These are phyloP conservation scores for Fragum sueziense DNA, from an alignment of 2,888 invertebrate species.

Conservation along the genomic window DNA sequence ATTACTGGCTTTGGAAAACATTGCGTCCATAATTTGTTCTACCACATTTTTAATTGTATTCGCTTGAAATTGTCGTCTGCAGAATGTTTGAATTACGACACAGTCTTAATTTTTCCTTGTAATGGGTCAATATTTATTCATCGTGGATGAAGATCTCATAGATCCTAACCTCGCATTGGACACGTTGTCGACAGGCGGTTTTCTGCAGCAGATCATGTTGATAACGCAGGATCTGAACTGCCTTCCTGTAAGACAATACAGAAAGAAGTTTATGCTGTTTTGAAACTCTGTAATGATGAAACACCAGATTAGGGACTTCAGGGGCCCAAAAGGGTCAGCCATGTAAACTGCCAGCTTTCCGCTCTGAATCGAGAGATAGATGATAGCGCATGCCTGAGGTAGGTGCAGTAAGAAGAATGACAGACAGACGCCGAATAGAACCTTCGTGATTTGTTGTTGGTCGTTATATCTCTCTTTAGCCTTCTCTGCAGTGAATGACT, in stretches of 20 bases:
- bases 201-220: not conserved
- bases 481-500: constrained; percentile 1
- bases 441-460: constrained; percentile 22
- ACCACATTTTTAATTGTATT: too few relatives aligned
- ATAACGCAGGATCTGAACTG: not conserved
- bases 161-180: too few relatives aligned
- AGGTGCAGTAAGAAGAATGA: constrained; percentile 27
- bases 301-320: constrained; percentile 14
- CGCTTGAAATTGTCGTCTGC: too few relatives aligned
- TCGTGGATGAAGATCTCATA: too few relatives aligned
- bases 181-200: too few relatives aligned
- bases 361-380: constrained; percentile 6
- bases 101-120: too few relatives aligned
- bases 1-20: too few relatives aligned
- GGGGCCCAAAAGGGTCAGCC: not conserved
- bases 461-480: constrained; percentile 14
- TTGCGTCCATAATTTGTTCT: too few relatives aligned
- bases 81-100: too few relatives aligned
- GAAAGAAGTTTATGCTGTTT: constrained; percentile 21
- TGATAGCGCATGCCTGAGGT: constrained; percentile 11
- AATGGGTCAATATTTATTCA: too few relatives aligned
- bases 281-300: constrained; percentile 15
- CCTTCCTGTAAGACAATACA: constrained; percentile 11
- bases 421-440: constrained; percentile 4
- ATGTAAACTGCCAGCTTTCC: not conserved